phyloP scores from a whole-genome alignment of 1,140 invertebrate genomes.

The Drosophila asahinai region DNA sequence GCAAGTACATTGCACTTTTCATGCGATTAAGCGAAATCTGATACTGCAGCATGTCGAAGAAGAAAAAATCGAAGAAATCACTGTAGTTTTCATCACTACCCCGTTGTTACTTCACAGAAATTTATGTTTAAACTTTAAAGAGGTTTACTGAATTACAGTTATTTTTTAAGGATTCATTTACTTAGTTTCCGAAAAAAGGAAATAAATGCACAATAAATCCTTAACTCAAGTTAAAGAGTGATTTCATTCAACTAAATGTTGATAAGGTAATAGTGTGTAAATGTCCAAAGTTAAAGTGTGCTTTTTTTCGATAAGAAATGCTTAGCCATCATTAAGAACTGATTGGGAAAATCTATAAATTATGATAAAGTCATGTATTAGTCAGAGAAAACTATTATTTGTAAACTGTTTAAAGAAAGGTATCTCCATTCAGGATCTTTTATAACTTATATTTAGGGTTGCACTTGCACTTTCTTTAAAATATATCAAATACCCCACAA shows the following conservation, averaged over 20 bases:
- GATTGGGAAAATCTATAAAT: not conserved
- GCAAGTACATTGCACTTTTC: conserved; percentile 71
- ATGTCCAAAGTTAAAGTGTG: not conserved
- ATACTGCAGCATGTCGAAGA: conserved; percentile 43
- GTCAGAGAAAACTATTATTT: too few relatives aligned
- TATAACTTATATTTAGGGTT: not conserved
- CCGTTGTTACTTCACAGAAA: not conserved
- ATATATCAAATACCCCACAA: conserved; percentile 5
- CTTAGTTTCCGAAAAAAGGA: not conserved
- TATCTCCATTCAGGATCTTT: not conserved
- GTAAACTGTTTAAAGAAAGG: too few relatives aligned
- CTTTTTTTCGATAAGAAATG: not conserved
- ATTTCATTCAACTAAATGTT: not conserved
- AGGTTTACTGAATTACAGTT: too few relatives aligned
- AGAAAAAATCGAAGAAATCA: conserved; percentile 21
- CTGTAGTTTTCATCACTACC: conserved; percentile 3
- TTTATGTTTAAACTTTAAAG: conserved; percentile 6
- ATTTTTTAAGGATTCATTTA: too few relatives aligned
- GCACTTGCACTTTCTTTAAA: not conserved
- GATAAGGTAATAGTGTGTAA: conserved; percentile 1
- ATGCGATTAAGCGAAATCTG: conserved; percentile 79
- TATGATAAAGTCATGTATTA: not conserved
- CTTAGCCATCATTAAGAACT: not conserved
- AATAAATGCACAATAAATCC: not conserved
- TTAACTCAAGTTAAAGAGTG: not conserved